Evolutionary conservation across 2,888 invertebrate species (phyloP), one percentile per base, ranked within the genome.

Genomic region (Troglohyphantes excavatus): DNA sequence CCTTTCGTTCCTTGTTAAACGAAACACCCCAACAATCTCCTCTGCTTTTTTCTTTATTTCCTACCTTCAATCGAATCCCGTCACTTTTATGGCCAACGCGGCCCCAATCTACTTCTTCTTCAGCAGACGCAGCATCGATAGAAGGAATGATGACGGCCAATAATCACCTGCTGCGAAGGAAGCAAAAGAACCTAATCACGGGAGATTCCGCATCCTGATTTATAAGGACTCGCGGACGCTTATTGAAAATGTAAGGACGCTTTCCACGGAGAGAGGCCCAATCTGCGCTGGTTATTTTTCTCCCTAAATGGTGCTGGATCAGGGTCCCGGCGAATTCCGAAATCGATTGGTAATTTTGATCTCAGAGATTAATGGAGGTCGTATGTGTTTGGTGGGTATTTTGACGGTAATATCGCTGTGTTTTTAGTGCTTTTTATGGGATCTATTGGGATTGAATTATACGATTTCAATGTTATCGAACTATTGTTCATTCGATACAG

Each of bases 231-330:
- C n/a, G n/a, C 19, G 67, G n/a, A 9, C 39, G 53, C 81, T 88
- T 82, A 82, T 88, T 88, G 88, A 82, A 87, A 87, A 87, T 81
- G 87, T 65, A 75, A 67, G n/a, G n/a, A n/a, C n/a, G n/a, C n/a
- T n/a, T n/a, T n/a, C n/a, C n/a, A n/a, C n/a, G n/a, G n/a, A n/a
- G 87, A 46, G 29, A 46, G 2, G 23, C 59, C 53, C 67, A 70
- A 82, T 82, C 82, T 65, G 26, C 17, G 67, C 19, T 13, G 61
- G 63, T n/a, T 43, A 26, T 72, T 65, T 78, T 65, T 59, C 73
- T 33, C 29, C n/a, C 61, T 53, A 53, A 53, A 53, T n/a, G 53
- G 53, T 53, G 5, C n/a, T 13, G 65, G 65, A 26, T 39, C 39
- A 13, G 39, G 7, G 39, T 39, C 13, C 39, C 26, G 46, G 13